Conservation (phyloP, 2,888 invertebrate genomes). For the Tenthredo livida region DNA sequence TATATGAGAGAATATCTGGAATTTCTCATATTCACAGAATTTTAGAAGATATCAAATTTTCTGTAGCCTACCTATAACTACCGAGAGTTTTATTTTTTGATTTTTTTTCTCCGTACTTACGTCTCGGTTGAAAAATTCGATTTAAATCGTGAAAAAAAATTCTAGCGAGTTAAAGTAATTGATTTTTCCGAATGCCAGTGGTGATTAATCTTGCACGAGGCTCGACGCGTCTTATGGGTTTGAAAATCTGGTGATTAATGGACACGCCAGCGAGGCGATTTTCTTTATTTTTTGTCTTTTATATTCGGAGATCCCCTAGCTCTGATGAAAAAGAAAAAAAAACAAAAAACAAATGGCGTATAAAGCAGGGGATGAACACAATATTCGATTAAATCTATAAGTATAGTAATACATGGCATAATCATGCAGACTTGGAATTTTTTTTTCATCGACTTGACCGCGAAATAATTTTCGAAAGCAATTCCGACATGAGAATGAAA, state of each 20-base stretch:
- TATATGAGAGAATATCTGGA: too few relatives aligned
- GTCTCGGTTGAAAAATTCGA: neutral
- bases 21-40: too few relatives aligned
- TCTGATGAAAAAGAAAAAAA: too few relatives aligned
- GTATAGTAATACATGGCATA: neutral
- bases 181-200: slow-evolving; percentile 5
- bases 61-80: too few relatives aligned
- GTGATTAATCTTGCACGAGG: slow-evolving; percentile 22
- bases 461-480: neutral
- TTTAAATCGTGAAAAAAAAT: neutral
- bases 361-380: neutral
- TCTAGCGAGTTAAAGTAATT: neutral
- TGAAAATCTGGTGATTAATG: slow-evolving; percentile 41
- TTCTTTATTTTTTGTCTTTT: neutral
- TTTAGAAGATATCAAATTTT: too few relatives aligned
- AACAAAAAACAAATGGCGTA: neutral
- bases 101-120: neutral
- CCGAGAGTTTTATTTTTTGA: too few relatives aligned
- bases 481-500: neutral
- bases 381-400: neutral
- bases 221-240: slow-evolving; percentile 25
- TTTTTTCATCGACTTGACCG: neutral
- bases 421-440: neutral
- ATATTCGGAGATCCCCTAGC: neutral
- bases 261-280: neutral